Percentiles rank a stretch among this genome's conserved stretches.
These are phyloP conservation scores for Polyploca ridens DNA, from an alignment of 2,888 invertebrate genomes.

Conservation along the genomic window DNA sequence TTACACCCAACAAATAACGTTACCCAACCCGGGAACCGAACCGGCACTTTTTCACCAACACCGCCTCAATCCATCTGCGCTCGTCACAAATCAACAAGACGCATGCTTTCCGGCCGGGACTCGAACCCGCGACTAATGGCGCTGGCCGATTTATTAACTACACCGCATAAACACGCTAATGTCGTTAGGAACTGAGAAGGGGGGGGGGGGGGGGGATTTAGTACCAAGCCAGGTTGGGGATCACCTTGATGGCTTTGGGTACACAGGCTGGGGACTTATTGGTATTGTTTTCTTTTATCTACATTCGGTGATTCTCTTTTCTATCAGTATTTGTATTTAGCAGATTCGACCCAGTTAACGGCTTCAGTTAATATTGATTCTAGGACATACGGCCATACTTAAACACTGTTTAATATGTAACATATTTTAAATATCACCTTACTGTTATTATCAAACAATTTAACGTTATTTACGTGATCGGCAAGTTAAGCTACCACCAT, in stretches of 20 bases:
- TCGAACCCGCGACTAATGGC: slow-evolving; percentile 68
- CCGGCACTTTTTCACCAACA: slow-evolving; percentile 30
- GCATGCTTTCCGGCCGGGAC: slow-evolving; percentile 74
- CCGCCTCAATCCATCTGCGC: slow-evolving; percentile 65
- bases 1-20: slow-evolving; percentile 39
- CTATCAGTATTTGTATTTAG: no score
- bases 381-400: no score
- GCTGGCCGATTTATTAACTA: slow-evolving; percentile 70
- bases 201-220: slow-evolving; percentile 26
- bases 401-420: no score
- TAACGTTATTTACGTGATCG: no score
- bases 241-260: background rate
- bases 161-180: slow-evolving; percentile 59
- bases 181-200: slow-evolving; percentile 55
- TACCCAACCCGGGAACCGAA: slow-evolving; percentile 29
- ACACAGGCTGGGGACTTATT: background rate
- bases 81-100: slow-evolving; percentile 81
- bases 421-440: no score
- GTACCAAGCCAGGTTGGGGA: background rate
- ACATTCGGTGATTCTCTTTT: no score
- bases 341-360: no score
- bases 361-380: no score
- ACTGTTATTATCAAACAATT: no score
- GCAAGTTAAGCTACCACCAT: no score
- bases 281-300: no score